Conservation (phyloP, 2,797 vertebrate genomes). For the Bucorvus abyssinicus region DNA sequence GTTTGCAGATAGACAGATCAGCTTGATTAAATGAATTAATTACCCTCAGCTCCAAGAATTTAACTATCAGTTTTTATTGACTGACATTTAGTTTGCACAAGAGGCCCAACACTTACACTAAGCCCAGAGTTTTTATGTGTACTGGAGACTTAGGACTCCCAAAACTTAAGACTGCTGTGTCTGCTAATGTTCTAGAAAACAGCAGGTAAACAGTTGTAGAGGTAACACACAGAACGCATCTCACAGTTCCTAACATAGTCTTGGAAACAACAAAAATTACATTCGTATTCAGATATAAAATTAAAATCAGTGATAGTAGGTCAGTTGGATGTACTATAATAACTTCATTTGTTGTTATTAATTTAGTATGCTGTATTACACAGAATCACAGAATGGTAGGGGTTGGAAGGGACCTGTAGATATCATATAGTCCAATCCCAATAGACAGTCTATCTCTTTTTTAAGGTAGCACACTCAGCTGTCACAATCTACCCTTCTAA, state of each 20-base stretch:
- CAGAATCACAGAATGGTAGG: too few species aligned
- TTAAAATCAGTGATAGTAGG: background rate
- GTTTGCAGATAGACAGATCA: background rate
- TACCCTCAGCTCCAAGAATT: background rate
- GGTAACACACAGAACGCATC: background rate
- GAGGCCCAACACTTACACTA: background rate
- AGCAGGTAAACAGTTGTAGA: background rate
- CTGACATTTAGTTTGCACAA: background rate
- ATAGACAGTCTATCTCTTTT: background rate
- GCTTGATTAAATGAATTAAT: conserved; percentile 15
- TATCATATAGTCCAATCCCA: too few species aligned
- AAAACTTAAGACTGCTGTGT: background rate
- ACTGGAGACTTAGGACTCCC: background rate
- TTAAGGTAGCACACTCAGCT: background rate
- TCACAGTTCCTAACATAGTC: background rate
- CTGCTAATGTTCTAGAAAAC: background rate
- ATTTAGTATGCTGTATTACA: background rate
- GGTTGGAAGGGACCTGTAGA: too few species aligned
- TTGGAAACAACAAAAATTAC: background rate
- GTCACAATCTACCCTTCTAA: background rate
- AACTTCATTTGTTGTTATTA: background rate
- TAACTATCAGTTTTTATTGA: background rate
- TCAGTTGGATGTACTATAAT: background rate
- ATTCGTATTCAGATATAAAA: background rate
- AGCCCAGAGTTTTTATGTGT: background rate